phyloP scores from a whole-genome alignment of 2,888 invertebrate genomes.

The Aelia acuminata region DNA sequence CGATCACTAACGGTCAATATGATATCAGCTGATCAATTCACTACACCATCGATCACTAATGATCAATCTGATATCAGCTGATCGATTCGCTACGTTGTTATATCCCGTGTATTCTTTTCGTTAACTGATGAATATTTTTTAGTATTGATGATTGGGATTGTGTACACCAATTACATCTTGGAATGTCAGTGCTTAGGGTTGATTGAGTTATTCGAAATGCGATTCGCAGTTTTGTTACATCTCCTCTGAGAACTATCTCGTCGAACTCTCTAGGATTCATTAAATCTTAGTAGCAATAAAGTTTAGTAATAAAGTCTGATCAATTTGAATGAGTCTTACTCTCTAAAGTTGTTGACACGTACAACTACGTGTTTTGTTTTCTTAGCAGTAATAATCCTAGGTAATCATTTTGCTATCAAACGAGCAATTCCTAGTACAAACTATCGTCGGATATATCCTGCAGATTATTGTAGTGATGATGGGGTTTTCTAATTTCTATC shows the following conservation, averaged over 20 bases:
- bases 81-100: too few relatives aligned
- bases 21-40: too few relatives aligned
- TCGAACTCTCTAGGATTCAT: background rate
- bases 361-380: background rate
- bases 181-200: background rate
- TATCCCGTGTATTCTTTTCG: background rate
- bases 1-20: too few relatives aligned
- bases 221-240: background rate
- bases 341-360: background rate
- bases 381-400: background rate
- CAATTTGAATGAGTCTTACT: background rate
- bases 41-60: too few relatives aligned
- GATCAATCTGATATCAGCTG: too few relatives aligned
- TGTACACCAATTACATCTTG: background rate
- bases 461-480: background rate
- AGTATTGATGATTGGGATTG: background rate
- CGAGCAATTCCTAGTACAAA: background rate
- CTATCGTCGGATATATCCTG: background rate
- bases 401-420: background rate
- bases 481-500: background rate
- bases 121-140: background rate
- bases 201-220: background rate
- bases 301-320: background rate
- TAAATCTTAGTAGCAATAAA: background rate
- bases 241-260: background rate